Evolutionary conservation across 1,140 invertebrate species (phyloP).

Genomic region (Camponotus pennsylvanicus): DNA sequence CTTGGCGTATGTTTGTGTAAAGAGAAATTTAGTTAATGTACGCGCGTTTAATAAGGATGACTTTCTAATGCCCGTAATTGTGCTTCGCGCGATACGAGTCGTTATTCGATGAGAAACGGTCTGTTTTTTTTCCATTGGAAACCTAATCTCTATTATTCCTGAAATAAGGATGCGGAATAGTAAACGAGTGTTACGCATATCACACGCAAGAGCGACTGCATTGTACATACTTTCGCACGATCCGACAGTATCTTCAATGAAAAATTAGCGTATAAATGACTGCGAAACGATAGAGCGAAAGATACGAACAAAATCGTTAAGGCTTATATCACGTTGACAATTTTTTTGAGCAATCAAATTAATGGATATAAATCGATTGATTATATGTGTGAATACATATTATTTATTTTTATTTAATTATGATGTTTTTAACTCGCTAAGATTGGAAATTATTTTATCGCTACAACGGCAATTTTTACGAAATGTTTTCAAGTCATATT

Average conservation of each 20-base stretch:
- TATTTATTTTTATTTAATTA: neutral
- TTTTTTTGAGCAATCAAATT: neutral
- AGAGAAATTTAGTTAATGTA: slow-evolving; percentile 38
- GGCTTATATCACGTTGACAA: neutral
- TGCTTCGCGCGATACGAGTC: slow-evolving; percentile 21
- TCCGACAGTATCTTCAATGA: neutral
- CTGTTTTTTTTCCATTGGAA: slow-evolving; percentile 19
- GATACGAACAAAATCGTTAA: neutral
- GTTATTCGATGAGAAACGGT: slow-evolving; percentile 51
- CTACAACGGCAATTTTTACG: neutral
- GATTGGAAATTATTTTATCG: slow-evolving; percentile 11
- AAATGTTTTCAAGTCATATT: slow-evolving; percentile 15
- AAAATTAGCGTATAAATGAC: slow-evolving; percentile 12
- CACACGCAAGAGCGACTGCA: neutral
- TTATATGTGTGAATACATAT: too few relatives aligned
- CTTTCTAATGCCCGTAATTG: slow-evolving; percentile 65
- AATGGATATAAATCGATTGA: neutral
- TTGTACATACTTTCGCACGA: slow-evolving; percentile 11
- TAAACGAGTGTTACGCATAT: slow-evolving; percentile 11
- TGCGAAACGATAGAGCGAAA: slow-evolving; percentile 5
- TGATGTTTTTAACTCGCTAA: neutral
- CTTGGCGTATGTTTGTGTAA: neutral
- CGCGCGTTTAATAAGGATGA: slow-evolving; percentile 34
- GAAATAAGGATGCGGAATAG: slow-evolving; percentile 46
- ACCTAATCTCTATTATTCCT: slow-evolving; percentile 60